These are phyloP conservation scores for Panagrolaimus sp. DNA, from an alignment of 1,140 invertebrate genomes.

Conservation along the genomic window DNA sequence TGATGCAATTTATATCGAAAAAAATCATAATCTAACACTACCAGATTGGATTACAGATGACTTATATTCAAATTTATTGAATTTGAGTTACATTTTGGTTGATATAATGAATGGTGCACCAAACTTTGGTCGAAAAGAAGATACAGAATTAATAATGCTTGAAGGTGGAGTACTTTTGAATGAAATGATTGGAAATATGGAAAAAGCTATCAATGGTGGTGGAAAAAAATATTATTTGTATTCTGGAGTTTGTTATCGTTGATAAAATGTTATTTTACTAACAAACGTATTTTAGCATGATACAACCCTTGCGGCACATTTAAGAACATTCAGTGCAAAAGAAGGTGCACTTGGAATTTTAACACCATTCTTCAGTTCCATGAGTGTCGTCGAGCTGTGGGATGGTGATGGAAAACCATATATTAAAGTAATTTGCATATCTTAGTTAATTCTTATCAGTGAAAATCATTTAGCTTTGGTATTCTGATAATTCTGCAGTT, in stretches of 20 bases:
- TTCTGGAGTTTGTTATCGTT: neutral
- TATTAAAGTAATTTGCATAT: no score
- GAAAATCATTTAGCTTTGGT: neutral
- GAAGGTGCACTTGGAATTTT: neutral
- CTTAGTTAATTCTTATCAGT: no score
- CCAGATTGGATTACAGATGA: constrained; percentile 5
- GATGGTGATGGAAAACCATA: no score
- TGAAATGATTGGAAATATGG: neutral
- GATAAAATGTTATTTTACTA: neutral
- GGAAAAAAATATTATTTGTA: neutral
- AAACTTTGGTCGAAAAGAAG: neutral
- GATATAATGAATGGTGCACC: neutral
- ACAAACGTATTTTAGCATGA: neutral
- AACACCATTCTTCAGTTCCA: neutral
- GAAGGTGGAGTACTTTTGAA: neutral
- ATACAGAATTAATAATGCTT: neutral
- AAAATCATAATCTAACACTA: neutral
- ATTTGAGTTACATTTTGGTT: neutral
- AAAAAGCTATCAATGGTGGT: neutral
- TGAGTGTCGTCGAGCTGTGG: neutral
- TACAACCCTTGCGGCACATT: neutral
- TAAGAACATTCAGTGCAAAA: neutral
- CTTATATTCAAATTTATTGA: neutral
- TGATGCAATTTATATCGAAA: constrained; percentile 8
- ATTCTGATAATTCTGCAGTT: neutral